phyloP scores from a whole-genome alignment of 2,888 invertebrate species.

The Glaucopsyche alexis region DNA sequence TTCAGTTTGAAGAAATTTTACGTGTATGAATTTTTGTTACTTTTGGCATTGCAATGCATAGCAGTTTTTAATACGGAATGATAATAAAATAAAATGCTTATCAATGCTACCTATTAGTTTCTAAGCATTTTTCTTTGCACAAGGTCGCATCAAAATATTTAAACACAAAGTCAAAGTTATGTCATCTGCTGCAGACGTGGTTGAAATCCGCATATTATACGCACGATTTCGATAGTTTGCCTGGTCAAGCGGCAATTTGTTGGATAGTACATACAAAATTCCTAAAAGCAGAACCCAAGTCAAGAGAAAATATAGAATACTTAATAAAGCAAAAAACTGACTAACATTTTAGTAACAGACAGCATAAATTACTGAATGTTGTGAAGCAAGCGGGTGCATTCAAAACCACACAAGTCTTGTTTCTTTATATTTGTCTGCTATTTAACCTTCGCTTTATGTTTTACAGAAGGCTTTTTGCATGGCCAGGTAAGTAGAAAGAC shows the following conservation, averaged over 20 bases:
- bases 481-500: slow-evolving; percentile 14
- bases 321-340: not conserved
- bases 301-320: not conserved
- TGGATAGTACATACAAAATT: not conserved
- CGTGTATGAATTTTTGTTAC: not conserved
- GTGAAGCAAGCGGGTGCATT: not conserved
- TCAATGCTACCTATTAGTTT: too few species aligned
- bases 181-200: too few species aligned
- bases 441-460: slow-evolving; percentile 24
- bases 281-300: not conserved
- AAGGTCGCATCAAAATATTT: too few species aligned
- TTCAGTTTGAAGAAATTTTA: slow-evolving; percentile 5
- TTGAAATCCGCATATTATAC: too few species aligned
- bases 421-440: slow-evolving; percentile 17
- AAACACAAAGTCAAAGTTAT: too few species aligned
- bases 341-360: slow-evolving; percentile 8
- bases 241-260: too few species aligned
- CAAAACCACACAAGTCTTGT: slow-evolving; percentile 18
- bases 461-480: slow-evolving; percentile 4
- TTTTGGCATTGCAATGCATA: too few species aligned
- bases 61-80: too few species aligned
- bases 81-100: too few species aligned
- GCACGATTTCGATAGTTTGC: too few species aligned
- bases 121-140: too few species aligned
- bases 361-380: slow-evolving; percentile 3